These are phyloP conservation scores for Tragelaphus buxtoni DNA, from an alignment of 2,113 vertebrate genomes.

Conservation along the genomic window DNA sequence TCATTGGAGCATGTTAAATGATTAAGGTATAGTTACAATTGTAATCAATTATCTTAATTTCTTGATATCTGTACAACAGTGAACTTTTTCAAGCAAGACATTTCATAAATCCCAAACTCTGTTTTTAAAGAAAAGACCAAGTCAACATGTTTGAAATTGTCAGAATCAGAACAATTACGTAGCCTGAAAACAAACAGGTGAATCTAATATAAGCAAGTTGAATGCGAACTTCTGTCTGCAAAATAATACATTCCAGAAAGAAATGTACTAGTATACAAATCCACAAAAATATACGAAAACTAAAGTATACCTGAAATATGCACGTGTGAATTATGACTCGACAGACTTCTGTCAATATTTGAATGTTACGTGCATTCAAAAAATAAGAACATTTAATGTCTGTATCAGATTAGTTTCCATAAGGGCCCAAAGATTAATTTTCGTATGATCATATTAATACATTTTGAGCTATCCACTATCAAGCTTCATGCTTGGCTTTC, in stretches of 20 bases:
- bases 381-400: neutral
- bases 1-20: neutral
- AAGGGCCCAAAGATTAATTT: neutral
- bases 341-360: neutral
- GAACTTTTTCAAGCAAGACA: conserved; percentile 32
- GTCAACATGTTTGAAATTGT: conserved; percentile 22
- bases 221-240: neutral
- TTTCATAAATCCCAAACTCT: conserved; percentile 26
- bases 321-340: neutral
- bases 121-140: conserved; percentile 21
- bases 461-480: neutral
- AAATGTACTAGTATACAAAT: neutral
- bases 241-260: neutral
- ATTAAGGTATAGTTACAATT: conserved; percentile 11
- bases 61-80: neutral
- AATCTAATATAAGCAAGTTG: conserved; percentile 16
- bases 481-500: neutral
- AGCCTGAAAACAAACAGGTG: neutral
- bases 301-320: neutral
- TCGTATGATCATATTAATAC: neutral
- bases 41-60: neutral
- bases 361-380: neutral
- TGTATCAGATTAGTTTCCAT: neutral
- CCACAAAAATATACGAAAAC: conserved; percentile 10
- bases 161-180: conserved; percentile 7